Evolutionary conservation across 2,113 vertebrate species (phyloP).

Genomic region (Embiotoca jacksoni): DNA sequence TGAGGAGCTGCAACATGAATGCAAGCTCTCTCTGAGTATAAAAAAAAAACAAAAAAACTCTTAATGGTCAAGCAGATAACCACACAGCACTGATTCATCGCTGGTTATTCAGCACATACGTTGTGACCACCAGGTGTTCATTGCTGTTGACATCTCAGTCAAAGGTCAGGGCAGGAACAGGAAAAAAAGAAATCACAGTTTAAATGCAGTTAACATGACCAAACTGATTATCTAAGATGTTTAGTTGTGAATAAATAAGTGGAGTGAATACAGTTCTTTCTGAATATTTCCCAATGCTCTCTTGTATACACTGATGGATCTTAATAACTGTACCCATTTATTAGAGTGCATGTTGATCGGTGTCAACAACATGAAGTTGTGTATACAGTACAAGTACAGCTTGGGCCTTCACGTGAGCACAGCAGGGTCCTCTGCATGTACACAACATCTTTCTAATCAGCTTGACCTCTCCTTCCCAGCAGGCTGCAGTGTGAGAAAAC

Average conservation of each 20-base stretch:
- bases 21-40: not conserved
- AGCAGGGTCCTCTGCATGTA: constrained; percentile 54
- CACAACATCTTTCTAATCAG: constrained; percentile 80
- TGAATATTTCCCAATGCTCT: not conserved
- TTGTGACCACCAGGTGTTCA: constrained; percentile 6
- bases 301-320: not conserved
- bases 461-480: constrained; percentile 62
- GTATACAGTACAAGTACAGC: not conserved
- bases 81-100: not conserved
- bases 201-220: not conserved
- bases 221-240: too few relatives aligned
- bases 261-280: not conserved
- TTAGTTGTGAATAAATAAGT: not conserved
- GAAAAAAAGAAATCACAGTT: constrained; percentile 9
- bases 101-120: constrained; percentile 10
- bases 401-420: constrained; percentile 47
- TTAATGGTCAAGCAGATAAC: not conserved
- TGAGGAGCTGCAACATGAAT: not conserved
- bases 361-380: not conserved
- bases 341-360: not conserved
- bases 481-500: constrained; percentile 67
- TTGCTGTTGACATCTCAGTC: not conserved
- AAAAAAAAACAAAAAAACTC: too few relatives aligned
- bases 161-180: constrained; percentile 19
- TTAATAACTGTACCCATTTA: not conserved